Evolutionary conservation across 2,113 vertebrate genomes (phyloP).

Genomic region (Acrocephalus arundinaceus): DNA sequence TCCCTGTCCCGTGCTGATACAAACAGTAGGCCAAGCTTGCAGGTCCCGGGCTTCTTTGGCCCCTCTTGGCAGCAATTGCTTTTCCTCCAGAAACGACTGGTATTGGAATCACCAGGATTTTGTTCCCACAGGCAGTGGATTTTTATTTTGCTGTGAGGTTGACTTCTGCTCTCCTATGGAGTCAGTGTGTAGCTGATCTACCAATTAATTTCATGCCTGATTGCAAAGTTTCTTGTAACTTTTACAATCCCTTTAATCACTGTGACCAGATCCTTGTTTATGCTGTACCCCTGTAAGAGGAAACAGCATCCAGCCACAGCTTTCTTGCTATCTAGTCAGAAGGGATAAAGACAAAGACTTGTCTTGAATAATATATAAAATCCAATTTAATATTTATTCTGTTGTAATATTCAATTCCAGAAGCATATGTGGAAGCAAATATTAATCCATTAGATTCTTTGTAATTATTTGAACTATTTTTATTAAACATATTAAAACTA

Average conservation of each 20-base stretch:
- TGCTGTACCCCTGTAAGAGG: background rate
- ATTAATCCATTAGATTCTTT: background rate
- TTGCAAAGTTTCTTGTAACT: background rate
- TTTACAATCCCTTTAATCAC: background rate
- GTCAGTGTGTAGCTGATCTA: background rate
- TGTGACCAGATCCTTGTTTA: background rate
- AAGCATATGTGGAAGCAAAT: background rate
- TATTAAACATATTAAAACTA: background rate
- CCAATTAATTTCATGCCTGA: background rate
- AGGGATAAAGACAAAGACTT: background rate
- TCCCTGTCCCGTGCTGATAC: background rate
- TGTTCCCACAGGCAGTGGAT: background rate
- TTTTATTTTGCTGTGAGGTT: background rate
- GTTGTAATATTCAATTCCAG: background rate
- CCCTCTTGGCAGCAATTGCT: background rate
- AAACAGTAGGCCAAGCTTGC: background rate
- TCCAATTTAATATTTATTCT: background rate
- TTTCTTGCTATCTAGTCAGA: background rate
- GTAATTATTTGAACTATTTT: conserved; percentile 18
- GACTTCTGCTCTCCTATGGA: background rate
- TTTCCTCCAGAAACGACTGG: background rate
- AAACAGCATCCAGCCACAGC: background rate
- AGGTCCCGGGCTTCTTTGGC: background rate
- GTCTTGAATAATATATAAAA: conserved; percentile 10
- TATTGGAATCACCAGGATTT: background rate